phyloP scores from a whole-genome alignment of 2,113 vertebrate genomes.

The Lepus europaeus region DNA sequence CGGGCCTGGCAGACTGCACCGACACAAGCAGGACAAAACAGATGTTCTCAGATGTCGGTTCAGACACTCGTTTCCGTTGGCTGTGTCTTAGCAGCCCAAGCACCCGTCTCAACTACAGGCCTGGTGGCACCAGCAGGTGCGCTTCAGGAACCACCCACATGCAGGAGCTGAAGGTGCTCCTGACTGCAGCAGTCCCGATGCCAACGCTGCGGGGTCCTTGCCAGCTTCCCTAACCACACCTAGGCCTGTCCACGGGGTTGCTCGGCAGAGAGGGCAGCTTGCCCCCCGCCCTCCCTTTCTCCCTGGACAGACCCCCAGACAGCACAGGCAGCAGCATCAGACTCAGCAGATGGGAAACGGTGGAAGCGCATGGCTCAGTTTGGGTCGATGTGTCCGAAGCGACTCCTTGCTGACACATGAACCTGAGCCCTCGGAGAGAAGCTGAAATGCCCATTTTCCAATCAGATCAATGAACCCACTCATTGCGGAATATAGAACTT shows the following conservation, averaged over 20 bases:
- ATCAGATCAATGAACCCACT: slow-evolving; percentile 62
- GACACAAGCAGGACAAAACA: slow-evolving; percentile 44
- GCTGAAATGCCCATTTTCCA: slow-evolving; percentile 51
- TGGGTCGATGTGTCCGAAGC: slow-evolving; percentile 44
- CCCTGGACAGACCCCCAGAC: background rate
- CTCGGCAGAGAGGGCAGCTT: too few relatives aligned
- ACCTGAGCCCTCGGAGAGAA: slow-evolving; percentile 24
- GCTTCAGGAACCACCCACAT: background rate
- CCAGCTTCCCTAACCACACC: background rate
- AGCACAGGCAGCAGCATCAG: background rate
- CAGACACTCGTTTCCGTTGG: slow-evolving; percentile 71
- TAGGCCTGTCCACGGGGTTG: background rate
- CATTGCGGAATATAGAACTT: background rate
- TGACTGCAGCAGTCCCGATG: background rate
- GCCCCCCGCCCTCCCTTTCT: background rate
- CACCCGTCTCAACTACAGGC: background rate
- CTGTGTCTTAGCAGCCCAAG: slow-evolving; percentile 50
- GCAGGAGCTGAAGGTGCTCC: slow-evolving; percentile 31
- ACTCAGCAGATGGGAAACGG: background rate
- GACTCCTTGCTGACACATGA: slow-evolving; percentile 36
- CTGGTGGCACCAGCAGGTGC: slow-evolving; percentile 46
- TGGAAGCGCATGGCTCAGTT: background rate
- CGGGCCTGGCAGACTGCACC: slow-evolving; percentile 47
- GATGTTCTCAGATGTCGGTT: slow-evolving; percentile 71
- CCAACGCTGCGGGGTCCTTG: background rate